Evolutionary conservation across 2,797 vertebrate species (phyloP), one percentile per base, ranked within the genome.

Genomic region (Glyptemys insculpta): DNA sequence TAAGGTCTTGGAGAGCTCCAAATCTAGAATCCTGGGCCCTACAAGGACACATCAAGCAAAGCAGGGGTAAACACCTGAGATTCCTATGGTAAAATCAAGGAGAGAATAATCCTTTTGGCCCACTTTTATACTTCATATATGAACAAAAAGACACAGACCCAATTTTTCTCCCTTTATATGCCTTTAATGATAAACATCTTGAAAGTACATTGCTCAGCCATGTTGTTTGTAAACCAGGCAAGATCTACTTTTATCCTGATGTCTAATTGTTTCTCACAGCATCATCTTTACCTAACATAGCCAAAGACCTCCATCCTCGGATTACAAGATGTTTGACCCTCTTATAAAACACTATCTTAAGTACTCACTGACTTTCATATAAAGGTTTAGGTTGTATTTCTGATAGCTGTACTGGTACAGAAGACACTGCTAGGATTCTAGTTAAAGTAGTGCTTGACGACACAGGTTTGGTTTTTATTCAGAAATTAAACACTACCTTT

Each of bases 361-460:
- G 68, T 29, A 53, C 34, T 6, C 29, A 34, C 2, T 0, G 3
- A 3, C 12, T 62, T 37, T 4, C 37, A 31, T 54, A 27, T 41
- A 29, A 41, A 62, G 29, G 34, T 90, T 53, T 1, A 5, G 19
- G 86, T 91, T 80, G 44, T 31, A 2, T 85, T 92, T 50, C 74
- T 3, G 18, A 14, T n/a, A 79, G 6, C 1, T 81, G 57, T 16
- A 85, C 83, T 53, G 29, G 59, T 53, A 1, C 3, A 16, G 56
- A 25, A 54, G 34, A 72, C 16, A 2, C n/a, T 53, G 34, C 19
- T 0, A 0, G 50, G 78, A 6, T 53, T 31, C 56, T 86, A 29
- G 54, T 1, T 87, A 82, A 59, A 78, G 90, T 88, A 78, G 47
- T 27, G 37, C 1, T 49, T 53, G 65, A 79, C 74, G 65, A 79